Evolutionary conservation across 1,140 invertebrate species (phyloP), one percentile per base, ranked within the genome.

Genomic region (Nixonia krombeini): DNA sequence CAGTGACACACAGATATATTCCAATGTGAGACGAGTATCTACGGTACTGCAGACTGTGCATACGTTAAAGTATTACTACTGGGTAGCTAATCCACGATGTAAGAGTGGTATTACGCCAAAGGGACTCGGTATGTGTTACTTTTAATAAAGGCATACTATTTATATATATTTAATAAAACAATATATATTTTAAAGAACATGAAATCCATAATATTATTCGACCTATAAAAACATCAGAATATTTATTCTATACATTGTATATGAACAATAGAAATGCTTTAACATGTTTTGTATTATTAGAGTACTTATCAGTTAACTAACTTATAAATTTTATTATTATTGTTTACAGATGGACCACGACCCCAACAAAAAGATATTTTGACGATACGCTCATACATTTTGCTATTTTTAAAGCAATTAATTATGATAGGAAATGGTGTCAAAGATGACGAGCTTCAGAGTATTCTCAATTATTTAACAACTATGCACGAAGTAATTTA

Each of bases 1-100:
- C 63, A 94, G 94, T 53, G 96, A 99, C 85, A 96, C 96, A 0
- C 96, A 98, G 83, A 98, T 99, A 73, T 99, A 98, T 86, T 96
- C 94, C 65, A 98, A 97, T 83, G 96, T 99, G 12, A 88, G 98
- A 28, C 88, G 97, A 44, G 96, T 99, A 33, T 97, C 95, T 70
- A 99, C 97, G 0, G 97, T 99, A 0, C 87, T 99, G 5, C 97
- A 99, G 86, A 98, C 97, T 0, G 95, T 99, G 62, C 97, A 99
- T 80, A 97, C 98, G 0, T 87, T 99, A 21, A 99, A 99, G 86
- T 98, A 96, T 80, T 99, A 99, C 85, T 99, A 99, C 82, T 99
- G 97, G 97, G 94, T 99, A 9, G 93, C 95, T 1, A 98, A 97
- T 89, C 97, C 97, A 0, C 88, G 94, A 67, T 90, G 94, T 26